Evolutionary conservation across 2,113 vertebrate species (phyloP).

Genomic region (Petaurus breviceps): DNA sequence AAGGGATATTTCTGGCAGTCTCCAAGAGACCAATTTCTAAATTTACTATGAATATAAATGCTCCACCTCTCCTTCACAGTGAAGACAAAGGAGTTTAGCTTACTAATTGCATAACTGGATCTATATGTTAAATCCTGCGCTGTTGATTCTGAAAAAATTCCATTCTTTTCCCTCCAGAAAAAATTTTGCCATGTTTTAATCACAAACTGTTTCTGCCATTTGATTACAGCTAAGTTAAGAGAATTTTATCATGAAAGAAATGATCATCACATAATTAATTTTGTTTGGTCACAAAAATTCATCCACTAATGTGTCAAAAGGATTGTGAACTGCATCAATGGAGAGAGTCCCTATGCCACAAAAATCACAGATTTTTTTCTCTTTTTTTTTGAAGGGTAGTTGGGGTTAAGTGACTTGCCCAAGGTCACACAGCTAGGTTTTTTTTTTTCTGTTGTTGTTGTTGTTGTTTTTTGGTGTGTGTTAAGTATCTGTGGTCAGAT

Average conservation of each 20-base stretch:
- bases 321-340: neutral
- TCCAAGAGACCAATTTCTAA: conserved; percentile 5
- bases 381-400: no score
- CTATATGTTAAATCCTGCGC: neutral
- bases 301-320: neutral
- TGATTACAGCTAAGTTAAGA: neutral
- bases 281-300: neutral
- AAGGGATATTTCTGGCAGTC: neutral
- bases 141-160: neutral
- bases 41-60: neutral
- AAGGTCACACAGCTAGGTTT: no score
- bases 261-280: neutral
- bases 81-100: neutral
- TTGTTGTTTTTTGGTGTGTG: no score
- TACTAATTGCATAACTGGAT: neutral
- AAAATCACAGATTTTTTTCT: neutral
- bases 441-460: no score
- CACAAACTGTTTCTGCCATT: neutral
- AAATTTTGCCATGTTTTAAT: neutral
- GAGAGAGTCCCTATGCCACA: neutral
- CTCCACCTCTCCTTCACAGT: neutral
- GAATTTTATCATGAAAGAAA: neutral
- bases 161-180: neutral
- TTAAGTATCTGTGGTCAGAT: no score
- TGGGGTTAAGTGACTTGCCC: no score